Evolutionary conservation across 2,113 vertebrate species (phyloP), one percentile per base, ranked within the genome.

Genomic region (Dromaius novaehollandiae): DNA sequence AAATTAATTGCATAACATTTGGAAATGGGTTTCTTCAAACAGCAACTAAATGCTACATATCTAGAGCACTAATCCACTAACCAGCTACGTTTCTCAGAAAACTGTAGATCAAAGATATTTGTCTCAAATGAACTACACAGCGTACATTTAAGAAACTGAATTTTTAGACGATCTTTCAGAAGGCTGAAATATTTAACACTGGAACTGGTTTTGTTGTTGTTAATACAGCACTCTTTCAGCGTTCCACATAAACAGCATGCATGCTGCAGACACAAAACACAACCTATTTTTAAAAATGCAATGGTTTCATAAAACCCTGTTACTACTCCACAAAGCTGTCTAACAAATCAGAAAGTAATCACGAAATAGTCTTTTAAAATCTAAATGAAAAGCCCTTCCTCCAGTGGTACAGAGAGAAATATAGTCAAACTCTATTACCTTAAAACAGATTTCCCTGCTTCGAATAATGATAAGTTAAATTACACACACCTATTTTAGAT

Each of bases 1-100:
- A 97, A 97, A 91, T 96, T 93, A 90, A 93, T 76, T 77, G 86
- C 34, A 50, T 93, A 95, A 75, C 93, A 94, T 82, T 95, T 95
- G 80, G 88, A 92, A 96, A 80, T 14, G 66, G 42, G 40, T 89
- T 95, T 76, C 69, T 88, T 94, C 71, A 80, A 95, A 82, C 46
- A 80, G 76, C 58, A 91, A 87, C 55, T 48, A 89, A 96, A 93
- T 53, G 82, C 40, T 69, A 69, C 21, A 50, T 83, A 81, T 86
- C 89, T 17, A 71, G 60, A 88, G 64, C 38, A 70, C 73, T 81
- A 81, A 77, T n/a, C 55, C 63, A 86, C 82, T 74, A 88, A 66
- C 55, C 40, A 88, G 50, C 56, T 88, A 70, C 3, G 11, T 73
- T 94, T 68, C 89, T 94, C 65, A 86, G 88, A 83, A 86, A 96